These are phyloP conservation scores for Lithobates pipiens DNA, from an alignment of 2,797 vertebrate genomes.

Conservation along the genomic window DNA sequence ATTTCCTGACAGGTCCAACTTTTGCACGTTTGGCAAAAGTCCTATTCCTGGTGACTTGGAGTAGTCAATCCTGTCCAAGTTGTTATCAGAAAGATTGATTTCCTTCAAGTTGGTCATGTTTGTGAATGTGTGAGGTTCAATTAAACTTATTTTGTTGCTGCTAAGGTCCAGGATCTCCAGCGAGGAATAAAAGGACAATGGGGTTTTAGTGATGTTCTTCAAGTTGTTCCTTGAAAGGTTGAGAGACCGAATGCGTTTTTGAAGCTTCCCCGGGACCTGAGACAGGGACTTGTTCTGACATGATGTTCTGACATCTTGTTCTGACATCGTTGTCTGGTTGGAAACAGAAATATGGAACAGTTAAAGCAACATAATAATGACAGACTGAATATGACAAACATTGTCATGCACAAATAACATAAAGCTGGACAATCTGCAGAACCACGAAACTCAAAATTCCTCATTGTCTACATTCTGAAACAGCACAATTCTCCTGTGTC, in stretches of 20 bases:
- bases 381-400: too few relatives aligned
- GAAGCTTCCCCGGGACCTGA: constrained; percentile 78
- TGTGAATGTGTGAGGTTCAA: constrained; percentile 83
- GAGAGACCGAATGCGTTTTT: constrained; percentile 75
- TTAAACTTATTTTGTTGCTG: constrained; percentile 86
- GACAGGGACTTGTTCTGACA: constrained; percentile 82
- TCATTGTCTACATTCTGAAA: too few relatives aligned
- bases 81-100: constrained; percentile 87
- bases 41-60: constrained; percentile 77
- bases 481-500: too few relatives aligned
- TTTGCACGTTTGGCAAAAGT: constrained; percentile 75
- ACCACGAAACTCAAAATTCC: too few relatives aligned
- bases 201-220: constrained; percentile 78
- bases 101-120: constrained; percentile 79
- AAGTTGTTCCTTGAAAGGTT: constrained; percentile 90
- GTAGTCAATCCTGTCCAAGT: constrained; percentile 77
- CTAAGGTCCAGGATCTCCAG: constrained; percentile 84
- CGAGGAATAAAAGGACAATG: constrained; percentile 74
- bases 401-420: too few relatives aligned
- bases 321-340: constrained; percentile 81
- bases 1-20: constrained; percentile 89
- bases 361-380: too few relatives aligned
- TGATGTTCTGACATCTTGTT: too few relatives aligned
- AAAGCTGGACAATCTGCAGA: too few relatives aligned
- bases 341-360: constrained; percentile 9